Evolutionary conservation across 2,113 vertebrate species (phyloP).

Genomic region (Girardinichthys multiradiatus): DNA sequence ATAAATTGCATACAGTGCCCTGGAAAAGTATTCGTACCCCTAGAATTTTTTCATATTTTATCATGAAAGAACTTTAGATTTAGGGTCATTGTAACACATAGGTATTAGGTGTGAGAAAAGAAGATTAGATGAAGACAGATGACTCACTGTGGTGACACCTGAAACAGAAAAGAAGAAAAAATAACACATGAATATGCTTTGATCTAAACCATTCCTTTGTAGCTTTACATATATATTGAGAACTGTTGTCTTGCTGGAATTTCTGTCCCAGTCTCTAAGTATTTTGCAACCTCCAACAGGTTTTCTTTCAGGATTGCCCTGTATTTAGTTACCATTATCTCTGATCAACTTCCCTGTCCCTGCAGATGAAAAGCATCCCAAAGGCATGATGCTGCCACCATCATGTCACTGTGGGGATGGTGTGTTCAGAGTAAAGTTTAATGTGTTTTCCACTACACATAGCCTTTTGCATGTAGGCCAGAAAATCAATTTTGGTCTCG

Average conservation of each 20-base stretch:
- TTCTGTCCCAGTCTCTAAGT: too few relatives aligned
- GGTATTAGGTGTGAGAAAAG: too few relatives aligned
- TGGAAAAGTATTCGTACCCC: not conserved
- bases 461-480: too few relatives aligned
- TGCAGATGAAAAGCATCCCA: not conserved
- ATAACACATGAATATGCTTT: not conserved
- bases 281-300: not conserved
- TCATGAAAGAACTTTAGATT: not conserved
- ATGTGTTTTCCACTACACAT: not conserved
- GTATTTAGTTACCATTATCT: constrained; percentile 1
- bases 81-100: not conserved
- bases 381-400: not conserved
- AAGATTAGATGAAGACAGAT: too few relatives aligned
- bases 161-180: too few relatives aligned
- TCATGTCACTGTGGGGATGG: too few relatives aligned
- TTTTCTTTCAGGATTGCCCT: constrained; percentile 9
- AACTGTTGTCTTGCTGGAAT: not conserved
- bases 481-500: too few relatives aligned
- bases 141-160: too few relatives aligned
- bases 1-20: constrained; percentile 47
- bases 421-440: not conserved
- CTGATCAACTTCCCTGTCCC: constrained; percentile 7
- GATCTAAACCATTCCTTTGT: not conserved
- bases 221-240: not conserved
- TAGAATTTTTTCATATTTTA: not conserved